Conservation (phyloP, 2,888 invertebrate genomes). For the Suillia variegata region DNA sequence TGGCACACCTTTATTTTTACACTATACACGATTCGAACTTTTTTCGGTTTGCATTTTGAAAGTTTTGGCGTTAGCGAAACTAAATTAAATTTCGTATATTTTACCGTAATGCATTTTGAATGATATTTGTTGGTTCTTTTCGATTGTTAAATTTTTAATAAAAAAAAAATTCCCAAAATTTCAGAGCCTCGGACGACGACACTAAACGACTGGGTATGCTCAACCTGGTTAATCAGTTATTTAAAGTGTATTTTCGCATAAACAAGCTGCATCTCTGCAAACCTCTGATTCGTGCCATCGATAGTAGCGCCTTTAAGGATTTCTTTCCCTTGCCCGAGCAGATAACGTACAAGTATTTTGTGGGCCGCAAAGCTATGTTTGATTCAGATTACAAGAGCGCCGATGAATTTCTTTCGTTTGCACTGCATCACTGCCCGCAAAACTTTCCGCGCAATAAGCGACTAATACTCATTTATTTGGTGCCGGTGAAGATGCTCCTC, state of each 20-base stretch:
- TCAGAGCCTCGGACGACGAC: slow-evolving; percentile 78
- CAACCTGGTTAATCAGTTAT: slow-evolving; percentile 93
- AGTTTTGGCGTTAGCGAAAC: background rate
- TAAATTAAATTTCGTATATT: background rate
- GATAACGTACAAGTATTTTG: slow-evolving; percentile 96
- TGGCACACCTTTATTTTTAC: no score
- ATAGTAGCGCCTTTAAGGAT: slow-evolving; percentile 88
- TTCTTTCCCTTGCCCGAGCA: slow-evolving; percentile 89
- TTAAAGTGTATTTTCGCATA: slow-evolving; percentile 92
- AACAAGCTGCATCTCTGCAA: slow-evolving; percentile 88
- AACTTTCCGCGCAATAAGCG: slow-evolving; percentile 84
- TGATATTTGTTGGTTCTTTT: background rate
- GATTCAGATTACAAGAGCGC: slow-evolving; percentile 95
- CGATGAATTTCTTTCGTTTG: slow-evolving; percentile 89
- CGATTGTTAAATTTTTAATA: background rate
- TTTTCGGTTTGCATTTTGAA: no score
- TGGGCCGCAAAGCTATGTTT: slow-evolving; percentile 97
- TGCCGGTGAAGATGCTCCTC: slow-evolving; percentile 96
- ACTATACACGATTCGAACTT: no score
- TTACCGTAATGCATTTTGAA: background rate
- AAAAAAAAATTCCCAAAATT: no score
- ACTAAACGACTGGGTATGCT: slow-evolving; percentile 97
- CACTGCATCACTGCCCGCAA: slow-evolving; percentile 88
- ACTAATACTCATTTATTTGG: slow-evolving; percentile 90
- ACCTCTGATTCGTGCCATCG: slow-evolving; percentile 95